Conservation (phyloP, 2,113 vertebrate genomes). For the Dicaeum eximium region DNA sequence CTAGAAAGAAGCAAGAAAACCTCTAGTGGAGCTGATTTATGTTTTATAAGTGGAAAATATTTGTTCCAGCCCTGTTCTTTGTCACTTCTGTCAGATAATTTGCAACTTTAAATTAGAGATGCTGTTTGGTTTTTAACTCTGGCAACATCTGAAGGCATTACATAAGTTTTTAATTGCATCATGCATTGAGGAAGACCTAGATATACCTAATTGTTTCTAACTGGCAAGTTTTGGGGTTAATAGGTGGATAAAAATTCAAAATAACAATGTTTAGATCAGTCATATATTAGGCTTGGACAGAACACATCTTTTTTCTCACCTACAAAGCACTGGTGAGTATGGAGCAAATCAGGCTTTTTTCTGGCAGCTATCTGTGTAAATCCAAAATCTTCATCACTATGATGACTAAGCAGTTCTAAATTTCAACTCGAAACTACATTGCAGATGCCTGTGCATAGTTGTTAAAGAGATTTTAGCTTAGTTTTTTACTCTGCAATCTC, state of each 20-base stretch:
- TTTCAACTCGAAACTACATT: conserved; percentile 2
- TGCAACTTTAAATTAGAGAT: neutral
- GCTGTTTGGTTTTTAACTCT: neutral
- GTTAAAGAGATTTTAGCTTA: neutral
- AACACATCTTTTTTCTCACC: neutral
- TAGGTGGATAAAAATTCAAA: neutral
- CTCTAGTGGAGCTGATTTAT: neutral
- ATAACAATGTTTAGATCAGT: neutral
- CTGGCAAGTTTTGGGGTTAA: neutral
- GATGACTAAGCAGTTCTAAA: conserved; percentile 29
- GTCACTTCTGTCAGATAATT: neutral
- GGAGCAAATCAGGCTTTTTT: neutral
- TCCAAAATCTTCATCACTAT: neutral
- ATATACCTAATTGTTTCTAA: neutral
- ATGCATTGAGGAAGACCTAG: neutral
- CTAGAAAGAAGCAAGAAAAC: neutral
- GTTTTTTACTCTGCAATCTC: neutral
- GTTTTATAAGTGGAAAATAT: neutral
- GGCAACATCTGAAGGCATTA: neutral
- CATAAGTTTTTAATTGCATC: neutral
- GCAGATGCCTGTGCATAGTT: neutral
- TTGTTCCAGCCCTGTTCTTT: neutral
- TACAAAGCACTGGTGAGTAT: neutral
- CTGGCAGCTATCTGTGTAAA: neutral
- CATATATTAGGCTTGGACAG: neutral